Base-by-base conservation (phyloP, 2,113 vertebrate species). In the Acinonyx jubatus region DNA sequence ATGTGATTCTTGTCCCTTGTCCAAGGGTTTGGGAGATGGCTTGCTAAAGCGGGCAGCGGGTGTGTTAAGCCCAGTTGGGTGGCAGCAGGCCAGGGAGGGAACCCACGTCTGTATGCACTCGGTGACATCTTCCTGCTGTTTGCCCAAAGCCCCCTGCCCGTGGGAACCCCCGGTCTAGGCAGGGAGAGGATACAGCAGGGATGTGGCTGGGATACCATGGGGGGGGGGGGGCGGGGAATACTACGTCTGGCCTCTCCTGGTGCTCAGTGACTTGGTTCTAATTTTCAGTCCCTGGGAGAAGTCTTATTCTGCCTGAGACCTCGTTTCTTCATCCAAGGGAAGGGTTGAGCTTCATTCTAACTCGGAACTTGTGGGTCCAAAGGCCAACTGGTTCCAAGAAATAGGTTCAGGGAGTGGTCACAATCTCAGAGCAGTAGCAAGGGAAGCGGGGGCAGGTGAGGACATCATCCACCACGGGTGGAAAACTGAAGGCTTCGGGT, bases 141-240 rank as follows among this genome's bases (percentile, higher is more conserved):
- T n/a, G 19, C 38, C 15, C 1, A 50, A 1, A 45, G 33, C 3
- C 4, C 7, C 3, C 31, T 71, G 33, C 27, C 27, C 4, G 1
- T 79, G 5, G n/a, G 14, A 83, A 25, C 25, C 4, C 52, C 45
- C 29, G 29, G 52, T 33, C 10, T 52, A 25, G n/a, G 7, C 0
- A 1, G 57, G 12, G 66, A 69, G 80, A 87, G 15, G 55, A 19
- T 11, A 84, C 74, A 38, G 7, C 18, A 78, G 23, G 27, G 15
- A 33, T 52, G 52, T 0, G 16, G 7, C 14, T 36, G 36, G 91
- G 45, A 21, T 1, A 12, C 7, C 73, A 16, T 5, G 33, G 41
- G 21, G 4, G 21, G 57, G 41, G 38, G 41, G 45, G 33, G 4
- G 16, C 48, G 4, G 16, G 57, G 45, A 4, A 65, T 1, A 27